Conservation (phyloP, 2,113 vertebrate genomes). For the Xiphophorus hellerii region DNA sequence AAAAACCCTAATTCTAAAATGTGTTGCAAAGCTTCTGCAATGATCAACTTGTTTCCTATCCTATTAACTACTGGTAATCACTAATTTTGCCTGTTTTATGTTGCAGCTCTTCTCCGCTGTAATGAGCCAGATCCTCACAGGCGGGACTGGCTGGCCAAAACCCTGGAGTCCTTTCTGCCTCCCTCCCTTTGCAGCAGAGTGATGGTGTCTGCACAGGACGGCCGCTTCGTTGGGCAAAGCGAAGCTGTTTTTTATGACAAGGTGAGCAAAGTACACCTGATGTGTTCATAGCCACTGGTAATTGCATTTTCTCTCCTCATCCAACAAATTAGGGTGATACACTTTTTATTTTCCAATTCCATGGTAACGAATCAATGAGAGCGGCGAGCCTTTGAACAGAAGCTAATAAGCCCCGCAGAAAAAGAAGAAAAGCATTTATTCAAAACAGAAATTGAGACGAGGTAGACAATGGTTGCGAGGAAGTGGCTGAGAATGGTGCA, state of each 20-base stretch:
- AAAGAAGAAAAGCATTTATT: conserved; percentile 32
- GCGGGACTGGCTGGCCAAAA: conserved; percentile 81
- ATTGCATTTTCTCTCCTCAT: conserved; percentile 9
- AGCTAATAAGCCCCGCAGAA: conserved; percentile 37
- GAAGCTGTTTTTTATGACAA: conserved; percentile 84
- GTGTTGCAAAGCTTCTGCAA: not conserved
- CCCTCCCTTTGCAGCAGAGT: conserved; percentile 74
- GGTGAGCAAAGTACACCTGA: conserved; percentile 56
- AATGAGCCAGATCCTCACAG: conserved; percentile 88
- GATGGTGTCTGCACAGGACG: conserved; percentile 83
- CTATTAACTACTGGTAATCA: conserved; percentile 8
- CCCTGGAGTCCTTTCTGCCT: conserved; percentile 92
- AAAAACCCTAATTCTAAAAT: not conserved
- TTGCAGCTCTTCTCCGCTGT: conserved; percentile 86
- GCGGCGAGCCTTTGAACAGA: conserved; percentile 41
- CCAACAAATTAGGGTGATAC: conserved; percentile 27
- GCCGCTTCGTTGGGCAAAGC: conserved; percentile 81
- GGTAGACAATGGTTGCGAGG: conserved; percentile 24
- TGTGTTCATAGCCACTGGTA: conserved; percentile 13
- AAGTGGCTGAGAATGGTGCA: conserved; percentile 32
- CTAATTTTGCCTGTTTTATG: conserved; percentile 22
- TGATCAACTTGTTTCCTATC: not conserved
- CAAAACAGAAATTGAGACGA: conserved; percentile 20
- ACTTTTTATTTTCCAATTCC: conserved; percentile 16
- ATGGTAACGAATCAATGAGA: conserved; percentile 31